A percentile compares a stretch with the other conserved stretches of the same genome.
Conservation (phyloP, 1,140 invertebrate genomes). For the Argopecten irradians region DNA sequence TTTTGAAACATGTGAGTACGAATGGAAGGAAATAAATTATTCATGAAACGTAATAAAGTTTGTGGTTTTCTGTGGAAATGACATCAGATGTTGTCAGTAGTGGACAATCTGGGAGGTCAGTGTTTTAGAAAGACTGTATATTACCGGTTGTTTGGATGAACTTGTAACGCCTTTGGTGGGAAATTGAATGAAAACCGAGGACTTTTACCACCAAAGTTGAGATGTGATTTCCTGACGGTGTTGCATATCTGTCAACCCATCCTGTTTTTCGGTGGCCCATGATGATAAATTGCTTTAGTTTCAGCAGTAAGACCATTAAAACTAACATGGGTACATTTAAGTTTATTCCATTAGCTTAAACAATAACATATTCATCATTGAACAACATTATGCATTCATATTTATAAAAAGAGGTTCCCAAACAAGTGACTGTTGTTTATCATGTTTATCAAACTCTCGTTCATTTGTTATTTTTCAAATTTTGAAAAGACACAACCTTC, state of each 20-base stretch:
- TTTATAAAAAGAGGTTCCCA: too few species aligned
- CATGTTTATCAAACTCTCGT: too few species aligned
- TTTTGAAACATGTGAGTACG: background rate
- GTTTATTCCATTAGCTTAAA: too few species aligned
- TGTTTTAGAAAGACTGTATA: background rate
- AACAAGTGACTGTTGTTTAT: too few species aligned
- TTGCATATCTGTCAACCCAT: background rate
- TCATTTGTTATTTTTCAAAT: too few species aligned
- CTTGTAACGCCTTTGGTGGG: background rate
- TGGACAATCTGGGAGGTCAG: background rate
- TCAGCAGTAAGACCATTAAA: too few species aligned
- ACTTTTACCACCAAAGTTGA: background rate
- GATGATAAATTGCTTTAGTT: too few species aligned
- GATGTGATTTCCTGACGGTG: background rate
- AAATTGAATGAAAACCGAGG: background rate
- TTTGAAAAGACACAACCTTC: too few species aligned
- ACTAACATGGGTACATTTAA: too few species aligned
- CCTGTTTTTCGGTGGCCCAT: too few species aligned
- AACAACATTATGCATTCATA: too few species aligned
- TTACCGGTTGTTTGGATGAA: background rate
- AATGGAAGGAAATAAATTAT: conserved; percentile 11
- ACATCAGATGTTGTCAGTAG: background rate
- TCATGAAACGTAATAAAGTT: background rate
- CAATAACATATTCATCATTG: too few species aligned
- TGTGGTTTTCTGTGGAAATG: background rate